Evolutionary conservation across 1,140 invertebrate species (phyloP).

Genomic region (Periplaneta americana): DNA sequence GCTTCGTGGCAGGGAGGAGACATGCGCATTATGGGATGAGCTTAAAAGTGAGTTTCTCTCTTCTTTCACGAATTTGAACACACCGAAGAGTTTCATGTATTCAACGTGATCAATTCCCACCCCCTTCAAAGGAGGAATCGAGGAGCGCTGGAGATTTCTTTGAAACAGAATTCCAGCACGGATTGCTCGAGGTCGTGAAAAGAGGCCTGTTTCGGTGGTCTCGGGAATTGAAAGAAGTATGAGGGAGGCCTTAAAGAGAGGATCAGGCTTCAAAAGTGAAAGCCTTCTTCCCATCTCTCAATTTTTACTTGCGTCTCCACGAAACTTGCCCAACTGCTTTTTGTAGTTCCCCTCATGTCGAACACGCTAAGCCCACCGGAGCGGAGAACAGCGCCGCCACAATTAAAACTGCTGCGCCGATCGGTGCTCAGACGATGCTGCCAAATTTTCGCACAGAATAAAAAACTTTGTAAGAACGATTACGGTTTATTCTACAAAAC

Average conservation of each 20-base stretch:
- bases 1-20: too few relatives aligned
- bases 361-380: too few relatives aligned
- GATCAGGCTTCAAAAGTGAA: too few relatives aligned
- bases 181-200: background rate
- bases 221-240: background rate
- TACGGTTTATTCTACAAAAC: background rate
- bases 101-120: background rate
- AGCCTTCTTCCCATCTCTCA: too few relatives aligned
- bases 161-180: background rate
- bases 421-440: too few relatives aligned
- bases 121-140: too few relatives aligned
- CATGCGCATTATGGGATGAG: too few relatives aligned
- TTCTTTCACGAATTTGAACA: too few relatives aligned
- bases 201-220: too few relatives aligned
- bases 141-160: background rate
- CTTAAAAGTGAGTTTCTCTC: too few relatives aligned
- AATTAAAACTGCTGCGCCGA: background rate
- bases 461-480: background rate
- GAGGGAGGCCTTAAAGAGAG: too few relatives aligned
- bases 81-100: background rate
- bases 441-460: too few relatives aligned
- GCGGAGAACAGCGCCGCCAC: background rate
- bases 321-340: background rate
- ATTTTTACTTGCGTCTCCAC: background rate
- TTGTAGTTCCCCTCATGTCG: background rate